Percentiles rank a stretch among this genome's conserved stretches.
These are phyloP conservation scores for Stomatorhinus ivindoensis DNA, from an alignment of 2,113 vertebrate species.

Conservation along the genomic window DNA sequence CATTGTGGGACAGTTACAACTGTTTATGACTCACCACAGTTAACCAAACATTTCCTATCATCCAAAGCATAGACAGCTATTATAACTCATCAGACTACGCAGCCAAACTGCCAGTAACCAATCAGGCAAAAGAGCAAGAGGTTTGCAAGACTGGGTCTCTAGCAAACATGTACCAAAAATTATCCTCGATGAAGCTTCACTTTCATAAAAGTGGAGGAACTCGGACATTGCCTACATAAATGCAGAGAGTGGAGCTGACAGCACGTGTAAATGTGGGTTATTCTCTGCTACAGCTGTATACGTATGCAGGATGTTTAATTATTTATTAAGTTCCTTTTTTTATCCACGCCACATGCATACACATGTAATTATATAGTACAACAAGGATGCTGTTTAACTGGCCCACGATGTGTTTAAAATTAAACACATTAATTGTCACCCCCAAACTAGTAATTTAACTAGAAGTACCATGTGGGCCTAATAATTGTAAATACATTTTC, in stretches of 20 bases:
- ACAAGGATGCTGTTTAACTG: background rate
- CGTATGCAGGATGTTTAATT: background rate
- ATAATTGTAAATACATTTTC: background rate
- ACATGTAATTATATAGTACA: background rate
- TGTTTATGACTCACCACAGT: background rate
- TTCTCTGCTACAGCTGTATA: background rate
- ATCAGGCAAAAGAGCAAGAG: background rate
- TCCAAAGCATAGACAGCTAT: background rate
- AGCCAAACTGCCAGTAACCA: background rate
- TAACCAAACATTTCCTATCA: background rate
- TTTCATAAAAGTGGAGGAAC: background rate
- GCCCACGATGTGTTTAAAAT: background rate
- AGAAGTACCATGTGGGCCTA: background rate
- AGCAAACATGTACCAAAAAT: background rate
- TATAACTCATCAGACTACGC: background rate
- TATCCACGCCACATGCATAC: background rate
- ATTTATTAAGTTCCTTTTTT: background rate
- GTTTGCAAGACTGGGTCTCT: background rate
- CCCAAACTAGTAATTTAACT: background rate
- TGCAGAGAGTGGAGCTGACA: background rate
- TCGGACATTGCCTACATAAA: background rate
- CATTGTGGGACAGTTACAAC: background rate
- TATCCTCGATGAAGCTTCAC: background rate
- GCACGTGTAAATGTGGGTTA: background rate
- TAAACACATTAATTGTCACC: background rate